Conservation (phyloP, 1,140 invertebrate species). For the Oncopodura yosiiana region DNA sequence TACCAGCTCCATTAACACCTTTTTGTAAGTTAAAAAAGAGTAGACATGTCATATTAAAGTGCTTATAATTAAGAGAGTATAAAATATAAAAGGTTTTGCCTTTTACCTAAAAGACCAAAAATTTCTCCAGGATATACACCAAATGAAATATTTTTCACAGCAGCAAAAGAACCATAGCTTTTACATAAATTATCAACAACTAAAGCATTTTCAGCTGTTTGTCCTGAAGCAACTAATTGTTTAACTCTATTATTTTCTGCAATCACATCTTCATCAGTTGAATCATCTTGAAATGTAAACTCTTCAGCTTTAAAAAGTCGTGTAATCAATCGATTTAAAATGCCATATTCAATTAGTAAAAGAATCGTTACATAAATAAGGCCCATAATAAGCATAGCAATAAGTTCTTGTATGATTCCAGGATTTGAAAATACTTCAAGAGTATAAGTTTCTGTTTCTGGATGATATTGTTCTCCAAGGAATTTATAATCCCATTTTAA, state of each 20-base stretch:
- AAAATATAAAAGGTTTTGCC: too few relatives aligned
- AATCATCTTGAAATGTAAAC: neutral
- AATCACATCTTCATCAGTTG: slow-evolving; percentile 13
- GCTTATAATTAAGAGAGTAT: too few relatives aligned
- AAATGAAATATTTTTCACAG: slow-evolving; percentile 4
- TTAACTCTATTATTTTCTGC: slow-evolving; percentile 9
- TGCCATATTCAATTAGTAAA: neutral
- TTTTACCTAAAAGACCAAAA: slow-evolving; percentile 42
- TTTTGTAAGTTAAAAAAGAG: neutral
- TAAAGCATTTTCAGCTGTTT: slow-evolving; percentile 13
- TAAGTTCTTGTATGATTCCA: slow-evolving; percentile 13
- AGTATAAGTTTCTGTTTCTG: slow-evolving; percentile 3
- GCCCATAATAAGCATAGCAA: slow-evolving; percentile 2
- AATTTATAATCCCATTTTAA: too few relatives aligned
- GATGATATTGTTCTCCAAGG: too few relatives aligned
- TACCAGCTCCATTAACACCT: slow-evolving; percentile 42
- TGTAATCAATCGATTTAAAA: neutral
- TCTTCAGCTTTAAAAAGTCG: too few relatives aligned
- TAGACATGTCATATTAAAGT: too few relatives aligned
- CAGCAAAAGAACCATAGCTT: slow-evolving; percentile 9
- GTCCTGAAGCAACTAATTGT: slow-evolving; percentile 1
- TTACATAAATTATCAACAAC: neutral
- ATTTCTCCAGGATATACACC: slow-evolving; percentile 40
- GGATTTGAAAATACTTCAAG: neutral
- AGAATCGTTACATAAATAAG: slow-evolving; percentile 6